Conservation (phyloP, 1,140 invertebrate species). For the Polyergus mexicanus region DNA sequence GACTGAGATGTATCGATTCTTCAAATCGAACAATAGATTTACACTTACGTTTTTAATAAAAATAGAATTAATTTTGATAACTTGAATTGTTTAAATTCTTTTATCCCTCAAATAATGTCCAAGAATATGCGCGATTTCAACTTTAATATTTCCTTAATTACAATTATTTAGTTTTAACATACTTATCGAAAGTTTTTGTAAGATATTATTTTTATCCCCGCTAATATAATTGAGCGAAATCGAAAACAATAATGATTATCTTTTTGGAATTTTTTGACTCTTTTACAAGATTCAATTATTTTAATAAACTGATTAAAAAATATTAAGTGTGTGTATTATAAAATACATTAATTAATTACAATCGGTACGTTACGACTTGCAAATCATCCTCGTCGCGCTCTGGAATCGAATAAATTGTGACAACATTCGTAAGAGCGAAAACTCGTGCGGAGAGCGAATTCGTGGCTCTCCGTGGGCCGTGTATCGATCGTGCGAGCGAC, state of each 20-base stretch:
- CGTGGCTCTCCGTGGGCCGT: slow-evolving; percentile 23
- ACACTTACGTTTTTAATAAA: background rate
- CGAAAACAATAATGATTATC: background rate
- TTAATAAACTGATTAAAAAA: background rate
- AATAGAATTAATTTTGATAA: background rate
- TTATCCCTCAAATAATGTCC: background rate
- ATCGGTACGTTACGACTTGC: background rate
- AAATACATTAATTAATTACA: background rate
- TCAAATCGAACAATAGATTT: background rate
- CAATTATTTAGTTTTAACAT: background rate
- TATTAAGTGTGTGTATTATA: background rate
- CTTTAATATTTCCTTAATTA: background rate
- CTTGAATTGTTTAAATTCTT: background rate
- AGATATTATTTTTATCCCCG: background rate
- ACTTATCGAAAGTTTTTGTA: background rate
- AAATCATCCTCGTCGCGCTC: background rate
- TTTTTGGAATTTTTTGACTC: background rate
- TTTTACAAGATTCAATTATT: background rate
- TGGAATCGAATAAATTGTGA: background rate
- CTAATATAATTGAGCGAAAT: background rate
- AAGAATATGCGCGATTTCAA: background rate
- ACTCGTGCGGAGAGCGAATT: slow-evolving; percentile 30
- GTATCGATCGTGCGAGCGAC: slow-evolving; percentile 49
- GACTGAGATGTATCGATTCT: background rate
- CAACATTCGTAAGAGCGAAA: slow-evolving; percentile 11